These are phyloP conservation scores for Cherax destructor DNA, from an alignment of 1,140 invertebrate species.

Conservation along the genomic window DNA sequence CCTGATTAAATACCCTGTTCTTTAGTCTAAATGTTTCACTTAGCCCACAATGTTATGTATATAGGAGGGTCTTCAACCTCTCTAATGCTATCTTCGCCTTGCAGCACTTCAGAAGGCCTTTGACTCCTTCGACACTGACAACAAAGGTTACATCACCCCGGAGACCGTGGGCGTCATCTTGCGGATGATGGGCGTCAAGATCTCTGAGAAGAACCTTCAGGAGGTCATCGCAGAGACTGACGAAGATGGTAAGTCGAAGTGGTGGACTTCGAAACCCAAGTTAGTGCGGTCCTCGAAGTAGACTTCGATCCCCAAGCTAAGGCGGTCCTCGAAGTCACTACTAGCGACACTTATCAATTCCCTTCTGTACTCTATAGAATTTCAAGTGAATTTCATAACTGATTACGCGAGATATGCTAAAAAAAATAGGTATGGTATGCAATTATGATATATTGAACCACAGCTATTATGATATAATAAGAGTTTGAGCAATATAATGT, in stretches of 20 bases:
- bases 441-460: too few relatives aligned
- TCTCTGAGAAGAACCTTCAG: conserved; percentile 78
- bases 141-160: conserved; percentile 79
- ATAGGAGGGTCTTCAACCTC: neutral
- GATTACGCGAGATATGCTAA: too few relatives aligned
- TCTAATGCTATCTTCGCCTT: conserved; percentile 71
- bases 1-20: neutral
- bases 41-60: neutral
- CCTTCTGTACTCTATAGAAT: too few relatives aligned
- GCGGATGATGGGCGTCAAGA: conserved; percentile 79
- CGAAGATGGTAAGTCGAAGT: conserved; percentile 76
- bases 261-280: too few relatives aligned
- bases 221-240: conserved; percentile 79
- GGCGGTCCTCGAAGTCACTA: too few relatives aligned
- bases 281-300: too few relatives aligned
- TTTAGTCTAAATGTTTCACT: neutral
- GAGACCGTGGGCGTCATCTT: conserved; percentile 79
- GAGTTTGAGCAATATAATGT: too few relatives aligned
- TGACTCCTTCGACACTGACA: conserved; percentile 80
- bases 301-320: too few relatives aligned
- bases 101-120: conserved; percentile 77
- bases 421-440: too few relatives aligned
- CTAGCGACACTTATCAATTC: too few relatives aligned
- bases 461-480: too few relatives aligned
- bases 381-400: too few relatives aligned